Evolutionary conservation across 2,888 invertebrate species (phyloP).

Genomic region (Bursaphelenchus okinawaensis): DNA sequence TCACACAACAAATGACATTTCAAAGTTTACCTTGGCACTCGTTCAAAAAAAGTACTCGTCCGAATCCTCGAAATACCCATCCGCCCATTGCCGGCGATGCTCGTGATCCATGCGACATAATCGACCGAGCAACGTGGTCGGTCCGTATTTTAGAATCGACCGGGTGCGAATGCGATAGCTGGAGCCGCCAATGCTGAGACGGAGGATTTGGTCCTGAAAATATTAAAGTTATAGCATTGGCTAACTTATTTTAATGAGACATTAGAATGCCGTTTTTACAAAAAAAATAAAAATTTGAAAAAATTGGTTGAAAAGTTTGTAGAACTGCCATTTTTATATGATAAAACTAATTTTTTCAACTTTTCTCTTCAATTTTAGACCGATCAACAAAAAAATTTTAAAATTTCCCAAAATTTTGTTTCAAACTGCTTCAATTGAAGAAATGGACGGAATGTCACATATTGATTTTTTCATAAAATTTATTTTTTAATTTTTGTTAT

Average conservation of each 20-base stretch:
- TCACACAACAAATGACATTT: too few relatives aligned
- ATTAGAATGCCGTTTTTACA: neutral
- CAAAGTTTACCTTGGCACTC: slow-evolving; percentile 45
- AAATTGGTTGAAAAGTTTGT: slow-evolving; percentile 11
- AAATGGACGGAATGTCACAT: too few relatives aligned
- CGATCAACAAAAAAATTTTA: too few relatives aligned
- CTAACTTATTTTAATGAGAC: neutral
- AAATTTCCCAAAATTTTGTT: too few relatives aligned
- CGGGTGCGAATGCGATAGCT: slow-evolving; percentile 51
- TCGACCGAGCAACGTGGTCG: slow-evolving; percentile 42
- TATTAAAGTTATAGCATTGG: slow-evolving; percentile 2
- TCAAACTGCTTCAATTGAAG: too few relatives aligned
- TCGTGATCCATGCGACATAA: slow-evolving; percentile 55
- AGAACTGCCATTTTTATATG: too few relatives aligned
- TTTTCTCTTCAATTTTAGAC: too few relatives aligned
- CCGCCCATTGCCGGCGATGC: slow-evolving; percentile 52
- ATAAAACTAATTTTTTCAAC: too few relatives aligned
- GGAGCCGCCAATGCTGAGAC: slow-evolving; percentile 54
- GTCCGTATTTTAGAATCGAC: slow-evolving; percentile 50
- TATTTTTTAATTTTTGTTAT: too few relatives aligned
- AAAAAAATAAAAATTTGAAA: slow-evolving; percentile 11
- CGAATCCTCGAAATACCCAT: slow-evolving; percentile 52
- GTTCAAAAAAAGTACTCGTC: slow-evolving; percentile 54
- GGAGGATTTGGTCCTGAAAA: slow-evolving; percentile 47
- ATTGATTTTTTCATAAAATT: too few relatives aligned